phyloP scores from a whole-genome alignment of 1,140 invertebrate species.

The Ladona fulva region DNA sequence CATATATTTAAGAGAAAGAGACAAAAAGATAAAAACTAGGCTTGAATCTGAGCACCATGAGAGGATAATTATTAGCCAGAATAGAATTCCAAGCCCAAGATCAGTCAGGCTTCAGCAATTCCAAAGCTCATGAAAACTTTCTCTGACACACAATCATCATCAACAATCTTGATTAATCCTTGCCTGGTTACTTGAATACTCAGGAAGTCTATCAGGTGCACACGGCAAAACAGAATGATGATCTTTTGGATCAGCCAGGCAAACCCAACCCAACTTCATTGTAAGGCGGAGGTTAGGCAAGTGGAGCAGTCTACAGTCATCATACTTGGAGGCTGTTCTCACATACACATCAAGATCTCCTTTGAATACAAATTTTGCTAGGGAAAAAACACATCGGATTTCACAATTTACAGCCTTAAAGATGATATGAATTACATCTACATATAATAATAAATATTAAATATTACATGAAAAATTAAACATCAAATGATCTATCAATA shows the following conservation, averaged over 20 bases:
- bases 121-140: too few species aligned
- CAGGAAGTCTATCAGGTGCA: constrained; percentile 91
- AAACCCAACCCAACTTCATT: constrained; percentile 84
- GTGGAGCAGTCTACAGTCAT: constrained; percentile 87
- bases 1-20: too few species aligned
- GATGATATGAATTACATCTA: not conserved
- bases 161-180: too few species aligned
- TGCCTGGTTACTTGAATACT: constrained; percentile 89
- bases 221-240: constrained; percentile 95
- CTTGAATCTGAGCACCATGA: too few species aligned
- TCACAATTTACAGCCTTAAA: constrained; percentile 6
- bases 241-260: constrained; percentile 86
- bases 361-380: constrained; percentile 74
- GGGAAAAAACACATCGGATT: constrained; percentile 24
- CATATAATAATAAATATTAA: not conserved
- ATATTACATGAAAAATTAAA: not conserved
- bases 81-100: too few species aligned
- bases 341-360: constrained; percentile 82
- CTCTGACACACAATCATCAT: too few species aligned
- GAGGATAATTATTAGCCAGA: too few species aligned
- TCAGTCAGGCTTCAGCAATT: too few species aligned
- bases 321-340: constrained; percentile 95
- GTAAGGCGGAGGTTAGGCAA: constrained; percentile 80
- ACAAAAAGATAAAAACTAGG: too few species aligned
- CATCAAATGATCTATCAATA: too few species aligned